Conservation (phyloP, 2,113 vertebrate species). For the Poeciliopsis retropinna region DNA sequence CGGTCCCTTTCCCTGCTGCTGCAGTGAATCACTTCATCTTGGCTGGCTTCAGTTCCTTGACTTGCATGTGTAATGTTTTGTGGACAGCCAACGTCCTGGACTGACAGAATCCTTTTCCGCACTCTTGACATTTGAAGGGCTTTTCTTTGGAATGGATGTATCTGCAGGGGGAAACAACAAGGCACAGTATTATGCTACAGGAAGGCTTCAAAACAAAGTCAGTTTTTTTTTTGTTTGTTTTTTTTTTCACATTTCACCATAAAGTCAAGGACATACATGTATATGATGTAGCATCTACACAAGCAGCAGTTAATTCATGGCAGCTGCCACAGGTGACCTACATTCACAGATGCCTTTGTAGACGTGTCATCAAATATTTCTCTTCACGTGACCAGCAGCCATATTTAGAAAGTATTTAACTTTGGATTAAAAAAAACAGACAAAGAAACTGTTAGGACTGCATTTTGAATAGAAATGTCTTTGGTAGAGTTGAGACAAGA, state of each 20-base stretch:
- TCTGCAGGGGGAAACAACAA: conserved; percentile 74
- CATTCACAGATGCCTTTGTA: not conserved
- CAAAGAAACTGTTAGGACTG: not conserved
- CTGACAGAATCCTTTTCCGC: conserved; percentile 99
- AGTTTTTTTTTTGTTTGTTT: not conserved
- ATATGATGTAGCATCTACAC: not conserved
- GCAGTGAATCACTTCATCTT: conserved; percentile 89
- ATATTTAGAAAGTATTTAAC: not conserved
- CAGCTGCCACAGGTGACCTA: not conserved
- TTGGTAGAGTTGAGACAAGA: not conserved
- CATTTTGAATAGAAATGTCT: not conserved
- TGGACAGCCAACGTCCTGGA: conserved; percentile 98
- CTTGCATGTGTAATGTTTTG: conserved; percentile 99
- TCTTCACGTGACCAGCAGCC: not conserved
- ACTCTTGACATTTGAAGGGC: conserved; percentile 99
- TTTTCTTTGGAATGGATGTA: conserved; percentile 99
- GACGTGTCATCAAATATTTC: not conserved
- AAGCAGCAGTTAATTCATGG: not conserved
- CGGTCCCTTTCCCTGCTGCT: conserved; percentile 55
- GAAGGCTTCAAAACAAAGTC: not conserved
- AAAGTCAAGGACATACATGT: not conserved
- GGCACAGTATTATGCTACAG: conserved; percentile 22
- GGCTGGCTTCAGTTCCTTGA: conserved; percentile 95
- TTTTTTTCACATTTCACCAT: not conserved
- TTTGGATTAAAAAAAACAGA: not conserved